Evolutionary conservation across 2,113 vertebrate genomes (phyloP).

Genomic region (Ahaetulla prasina): DNA sequence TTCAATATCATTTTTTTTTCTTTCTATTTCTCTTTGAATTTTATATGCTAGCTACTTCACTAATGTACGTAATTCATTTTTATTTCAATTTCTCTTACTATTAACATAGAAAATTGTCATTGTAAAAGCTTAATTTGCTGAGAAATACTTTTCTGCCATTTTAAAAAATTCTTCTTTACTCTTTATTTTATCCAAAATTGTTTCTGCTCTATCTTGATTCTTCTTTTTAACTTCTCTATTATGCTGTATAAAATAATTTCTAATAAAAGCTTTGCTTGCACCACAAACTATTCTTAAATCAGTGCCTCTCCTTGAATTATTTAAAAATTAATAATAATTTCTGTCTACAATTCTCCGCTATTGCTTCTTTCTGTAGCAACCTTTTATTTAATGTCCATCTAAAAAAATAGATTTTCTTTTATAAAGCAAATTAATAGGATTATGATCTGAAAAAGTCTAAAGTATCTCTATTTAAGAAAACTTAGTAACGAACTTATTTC

Average conservation of each 20-base stretch:
- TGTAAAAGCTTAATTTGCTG: not conserved
- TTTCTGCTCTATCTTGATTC: not conserved
- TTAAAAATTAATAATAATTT: not conserved
- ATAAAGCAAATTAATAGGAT: not conserved
- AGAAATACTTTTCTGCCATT: not conserved
- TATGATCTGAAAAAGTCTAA: not conserved
- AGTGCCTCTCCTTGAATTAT: not conserved
- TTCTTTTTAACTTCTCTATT: not conserved
- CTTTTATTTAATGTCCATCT: not conserved
- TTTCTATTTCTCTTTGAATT: not conserved
- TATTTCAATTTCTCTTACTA: not conserved
- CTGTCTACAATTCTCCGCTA: not conserved
- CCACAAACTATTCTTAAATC: not conserved
- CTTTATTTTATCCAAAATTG: not conserved
- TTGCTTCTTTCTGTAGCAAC: not conserved
- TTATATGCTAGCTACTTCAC: not conserved
- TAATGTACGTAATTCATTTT: not conserved
- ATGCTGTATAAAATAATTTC: not conserved
- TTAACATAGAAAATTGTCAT: not conserved
- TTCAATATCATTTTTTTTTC: not conserved
- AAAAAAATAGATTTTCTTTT: not conserved
- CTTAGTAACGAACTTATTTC: not conserved
- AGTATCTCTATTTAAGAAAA: not conserved
- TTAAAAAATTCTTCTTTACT: not conserved
- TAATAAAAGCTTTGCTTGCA: not conserved